phyloP scores from a whole-genome alignment of 2,888 invertebrate species.

The Rosalia funebris region DNA sequence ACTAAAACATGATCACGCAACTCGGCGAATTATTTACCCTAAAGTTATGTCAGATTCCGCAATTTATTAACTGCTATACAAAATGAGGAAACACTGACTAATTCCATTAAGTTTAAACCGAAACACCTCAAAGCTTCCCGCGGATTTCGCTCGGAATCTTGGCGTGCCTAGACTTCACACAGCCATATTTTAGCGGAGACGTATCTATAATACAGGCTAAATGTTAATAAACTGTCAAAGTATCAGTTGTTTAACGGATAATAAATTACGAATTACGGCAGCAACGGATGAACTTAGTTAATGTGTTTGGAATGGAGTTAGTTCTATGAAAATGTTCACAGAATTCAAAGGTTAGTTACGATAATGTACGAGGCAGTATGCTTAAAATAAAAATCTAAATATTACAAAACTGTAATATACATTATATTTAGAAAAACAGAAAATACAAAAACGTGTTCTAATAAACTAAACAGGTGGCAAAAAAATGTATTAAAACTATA shows the following conservation, averaged over 20 bases:
- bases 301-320: too few relatives aligned
- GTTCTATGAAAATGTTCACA: too few relatives aligned
- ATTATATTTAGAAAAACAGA: too few relatives aligned
- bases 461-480: too few relatives aligned
- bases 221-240: conserved; percentile 2
- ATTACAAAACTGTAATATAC: too few relatives aligned
- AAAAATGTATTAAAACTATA: too few relatives aligned
- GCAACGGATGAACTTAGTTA: too few relatives aligned
- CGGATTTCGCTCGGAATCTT: conserved; percentile 8
- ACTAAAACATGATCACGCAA: background rate
- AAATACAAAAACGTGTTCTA: too few relatives aligned
- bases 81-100: conserved; percentile 19
- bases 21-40: conserved; percentile 1
- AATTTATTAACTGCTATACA: conserved; percentile 4
- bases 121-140: conserved; percentile 1
- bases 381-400: too few relatives aligned
- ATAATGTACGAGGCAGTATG: too few relatives aligned
- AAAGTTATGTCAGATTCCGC: conserved; percentile 6
- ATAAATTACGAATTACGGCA: background rate
- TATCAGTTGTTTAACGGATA: background rate
- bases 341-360: too few relatives aligned
- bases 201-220: background rate
- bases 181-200: background rate
- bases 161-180: background rate
- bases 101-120: conserved; percentile 12